Conservation (phyloP, 2,888 invertebrate genomes). For the Drosophila subsilvestris region DNA sequence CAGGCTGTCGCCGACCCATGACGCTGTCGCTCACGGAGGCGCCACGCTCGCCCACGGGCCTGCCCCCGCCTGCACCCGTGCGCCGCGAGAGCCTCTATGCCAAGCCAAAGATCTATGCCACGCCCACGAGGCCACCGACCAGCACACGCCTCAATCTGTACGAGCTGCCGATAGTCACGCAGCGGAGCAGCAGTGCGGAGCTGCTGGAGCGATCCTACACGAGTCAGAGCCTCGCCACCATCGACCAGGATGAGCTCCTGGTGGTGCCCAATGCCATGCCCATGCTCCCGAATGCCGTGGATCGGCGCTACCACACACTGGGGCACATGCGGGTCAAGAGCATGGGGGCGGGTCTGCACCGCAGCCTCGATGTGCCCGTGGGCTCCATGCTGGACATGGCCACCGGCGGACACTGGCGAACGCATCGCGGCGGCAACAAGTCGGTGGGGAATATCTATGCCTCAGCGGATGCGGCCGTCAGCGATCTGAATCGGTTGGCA, state of each 20-base stretch:
- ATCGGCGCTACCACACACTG: constrained; percentile 82
- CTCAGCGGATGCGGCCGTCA: constrained; percentile 77
- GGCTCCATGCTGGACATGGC: constrained; percentile 79
- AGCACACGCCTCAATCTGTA: constrained; percentile 65
- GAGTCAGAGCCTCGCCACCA: constrained; percentile 79
- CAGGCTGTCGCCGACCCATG: constrained; percentile 57
- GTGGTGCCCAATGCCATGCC: constrained; percentile 83
- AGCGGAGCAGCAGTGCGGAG: constrained; percentile 82
- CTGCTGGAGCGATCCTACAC: constrained; percentile 81
- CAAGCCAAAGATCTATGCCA: constrained; percentile 80
- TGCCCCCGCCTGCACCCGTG: constrained; percentile 79
- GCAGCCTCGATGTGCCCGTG: constrained; percentile 75
- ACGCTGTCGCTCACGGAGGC: constrained; percentile 74
- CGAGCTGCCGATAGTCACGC: constrained; percentile 77
- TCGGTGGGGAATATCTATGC: constrained; percentile 82
- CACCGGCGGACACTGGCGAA: constrained; percentile 47
- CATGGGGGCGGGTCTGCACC: constrained; percentile 80
- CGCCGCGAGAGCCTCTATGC: constrained; percentile 79
- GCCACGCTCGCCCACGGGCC: constrained; percentile 67
- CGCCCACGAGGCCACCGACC: constrained; percentile 66
- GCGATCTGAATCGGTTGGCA: constrained; percentile 78
- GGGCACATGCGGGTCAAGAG: constrained; percentile 83
- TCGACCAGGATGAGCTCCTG: constrained; percentile 82
- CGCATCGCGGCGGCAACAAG: constrained; percentile 68
- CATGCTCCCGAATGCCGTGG: constrained; percentile 78